Base-by-base conservation (phyloP, 1,140 invertebrate genomes). In the Archivesica marissinica region DNA sequence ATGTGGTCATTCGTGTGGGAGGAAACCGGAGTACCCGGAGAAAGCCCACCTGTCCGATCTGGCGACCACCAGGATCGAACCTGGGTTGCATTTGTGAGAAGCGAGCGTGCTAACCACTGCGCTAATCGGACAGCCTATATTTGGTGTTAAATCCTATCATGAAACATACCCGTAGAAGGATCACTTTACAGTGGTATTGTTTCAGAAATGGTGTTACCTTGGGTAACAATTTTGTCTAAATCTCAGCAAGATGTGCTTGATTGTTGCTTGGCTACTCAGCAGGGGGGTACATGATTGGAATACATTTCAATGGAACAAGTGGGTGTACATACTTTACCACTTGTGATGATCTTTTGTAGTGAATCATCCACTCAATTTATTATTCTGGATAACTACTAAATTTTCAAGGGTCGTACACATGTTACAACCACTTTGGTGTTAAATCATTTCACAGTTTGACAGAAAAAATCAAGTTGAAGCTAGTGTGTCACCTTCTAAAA, bases 351-450 rank as follows among this genome's bases (percentile, higher is more conserved):
- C 59, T 35, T 35, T 64, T 64, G 33, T 64, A 30, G 25, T 11
- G 33, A 52, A 52, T 52, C 50, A n/a, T 59, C n/a, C 56, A 7
- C 30, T 25, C 38, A 15, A 20, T 25, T 64, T 35, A 35, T 20
- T 64, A 4, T 59, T 64, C 30, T 20, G 20, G n/a, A 35, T 30
- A 30, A 20, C 15, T 35, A 20, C 59, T 64, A 64, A 33, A 64
- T 64, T 64, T 64, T 35, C 59, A 64, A 64, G 59, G 59, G 59
- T 64, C 30, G 38, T 35, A 64, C 59, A 64, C 23, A 35, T 64
- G 56, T 64, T 35, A 35, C 7, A 64, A 64, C 17, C 30, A 59
- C 13, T 59, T 59, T 59, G 56, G 33, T 3, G n/a, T 59, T 59
- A 28, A 59, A 59, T 59, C 56, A 59, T 59, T 59, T 59, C 50